phyloP scores from a whole-genome alignment of 2,888 invertebrate species.

The Lycaena phlaeas region DNA sequence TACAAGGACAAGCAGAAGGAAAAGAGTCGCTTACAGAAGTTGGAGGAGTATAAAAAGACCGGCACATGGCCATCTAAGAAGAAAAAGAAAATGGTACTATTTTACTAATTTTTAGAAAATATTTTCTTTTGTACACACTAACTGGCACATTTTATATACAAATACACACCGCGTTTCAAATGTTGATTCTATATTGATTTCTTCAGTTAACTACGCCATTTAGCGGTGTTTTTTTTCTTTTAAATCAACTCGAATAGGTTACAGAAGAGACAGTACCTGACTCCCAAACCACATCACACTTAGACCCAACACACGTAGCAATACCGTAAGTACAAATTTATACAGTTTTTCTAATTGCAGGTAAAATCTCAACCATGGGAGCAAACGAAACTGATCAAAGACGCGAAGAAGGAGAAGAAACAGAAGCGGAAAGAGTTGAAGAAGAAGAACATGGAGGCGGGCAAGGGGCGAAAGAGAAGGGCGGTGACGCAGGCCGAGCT shows the following conservation, averaged over 20 bases:
- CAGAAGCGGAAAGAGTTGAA: slow-evolving; percentile 75
- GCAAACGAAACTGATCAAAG: slow-evolving; percentile 80
- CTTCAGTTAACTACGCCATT: too few species aligned
- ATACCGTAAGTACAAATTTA: too few species aligned
- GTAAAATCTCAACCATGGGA: slow-evolving; percentile 82
- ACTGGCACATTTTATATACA: too few species aligned
- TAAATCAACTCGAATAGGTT: too few species aligned
- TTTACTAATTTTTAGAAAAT: too few species aligned
- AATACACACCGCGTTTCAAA: too few species aligned
- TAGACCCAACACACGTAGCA: too few species aligned
- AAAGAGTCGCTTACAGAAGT: slow-evolving; percentile 78
- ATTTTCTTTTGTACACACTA: too few species aligned
- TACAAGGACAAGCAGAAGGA: slow-evolving; percentile 88
- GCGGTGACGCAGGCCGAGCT: slow-evolving; percentile 80
- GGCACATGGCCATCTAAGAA: slow-evolving; percentile 82
- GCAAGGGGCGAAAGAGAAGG: slow-evolving; percentile 45
- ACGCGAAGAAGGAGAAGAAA: slow-evolving; percentile 75
- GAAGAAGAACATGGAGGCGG: slow-evolving; percentile 60
- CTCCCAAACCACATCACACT: too few species aligned
- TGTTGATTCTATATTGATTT: too few species aligned
- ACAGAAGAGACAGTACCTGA: too few species aligned
- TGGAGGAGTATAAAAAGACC: slow-evolving; percentile 79
- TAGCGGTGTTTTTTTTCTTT: too few species aligned
- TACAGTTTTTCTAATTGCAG: slow-evolving; percentile 30
- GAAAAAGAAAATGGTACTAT: slow-evolving; percentile 62